Conservation (phyloP, 2,113 vertebrate genomes). For the Onychostruthus taczanowskii region DNA sequence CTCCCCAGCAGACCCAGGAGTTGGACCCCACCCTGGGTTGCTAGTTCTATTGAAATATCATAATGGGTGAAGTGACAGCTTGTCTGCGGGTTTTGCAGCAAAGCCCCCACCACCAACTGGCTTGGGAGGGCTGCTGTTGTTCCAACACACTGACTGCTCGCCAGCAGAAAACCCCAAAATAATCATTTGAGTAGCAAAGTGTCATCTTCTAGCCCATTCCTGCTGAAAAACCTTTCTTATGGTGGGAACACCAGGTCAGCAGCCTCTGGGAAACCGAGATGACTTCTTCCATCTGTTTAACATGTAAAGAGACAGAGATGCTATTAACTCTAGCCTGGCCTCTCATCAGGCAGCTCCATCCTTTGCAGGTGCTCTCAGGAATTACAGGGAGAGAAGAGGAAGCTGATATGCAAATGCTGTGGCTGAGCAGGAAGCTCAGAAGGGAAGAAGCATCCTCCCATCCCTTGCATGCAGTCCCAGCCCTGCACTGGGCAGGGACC, state of each 20-base stretch:
- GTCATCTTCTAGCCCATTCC: neutral
- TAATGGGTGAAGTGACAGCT: neutral
- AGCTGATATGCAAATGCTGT: neutral
- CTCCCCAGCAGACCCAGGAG: neutral
- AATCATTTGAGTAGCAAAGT: neutral
- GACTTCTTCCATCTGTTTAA: neutral
- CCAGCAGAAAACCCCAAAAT: neutral
- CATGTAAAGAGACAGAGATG: fast-evolving
- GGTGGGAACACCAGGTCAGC: fast-evolving
- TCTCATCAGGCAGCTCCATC: neutral
- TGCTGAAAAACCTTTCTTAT: neutral
- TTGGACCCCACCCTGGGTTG: fast-evolving
- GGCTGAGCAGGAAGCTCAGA: neutral
- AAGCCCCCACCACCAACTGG: neutral
- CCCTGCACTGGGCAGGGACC: neutral
- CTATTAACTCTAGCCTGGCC: neutral
- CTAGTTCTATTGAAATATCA: fast-evolving
- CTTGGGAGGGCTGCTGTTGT: neutral
- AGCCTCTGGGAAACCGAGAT: neutral
- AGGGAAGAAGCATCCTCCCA: neutral
- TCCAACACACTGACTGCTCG: neutral
- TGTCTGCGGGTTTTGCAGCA: neutral
- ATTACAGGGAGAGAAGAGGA: neutral
- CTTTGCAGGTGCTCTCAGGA: neutral
- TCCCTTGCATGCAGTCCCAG: neutral